Base-by-base conservation (phyloP, 2,888 invertebrate species). In the Blastobasis lacticolella region DNA sequence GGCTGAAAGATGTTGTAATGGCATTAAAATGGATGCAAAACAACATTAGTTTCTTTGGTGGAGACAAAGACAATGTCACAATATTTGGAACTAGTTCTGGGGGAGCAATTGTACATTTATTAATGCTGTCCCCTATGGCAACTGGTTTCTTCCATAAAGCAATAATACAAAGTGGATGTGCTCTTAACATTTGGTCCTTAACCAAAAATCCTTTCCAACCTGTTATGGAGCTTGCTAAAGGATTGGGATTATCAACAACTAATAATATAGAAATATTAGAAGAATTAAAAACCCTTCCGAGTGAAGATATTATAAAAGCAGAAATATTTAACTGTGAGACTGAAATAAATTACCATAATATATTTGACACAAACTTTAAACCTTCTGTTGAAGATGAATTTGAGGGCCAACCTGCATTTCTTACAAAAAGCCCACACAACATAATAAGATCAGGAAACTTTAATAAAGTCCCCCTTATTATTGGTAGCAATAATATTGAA, bases 61-160 rank as follows among this genome's bases (percentile, higher is more conserved):
- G 89, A 9, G 83, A 89, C 58, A 77, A 86, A 4, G 65, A 70
- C 44, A 88, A 85, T 64, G 78, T 89, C 1, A 89, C 89, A 6
- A 72, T 89, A 58, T 88, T 88, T 61, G 90, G 89, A 43, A 78
- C 75, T 59, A 77, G 86, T 54, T 69, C 86, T 2, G 90, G 90
- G 7, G 89, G 80, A 40, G 81, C 88, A 1, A 72, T 80, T 8
- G 80, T 81, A 1, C 89, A 90, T 61, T 73, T 81, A 23, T 77
- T 89, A 73, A 81, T 84, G 71, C 60, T 90, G 5, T 89, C 89
- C 1, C 87, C 88, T 1, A 81, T 86, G 79, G 85, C 89, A 5
- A 58, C 70, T 10, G 88, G 88, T 23, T 63, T 88, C 10, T 88
- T 88, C 58, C 87, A 89, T 56, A 86, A 83, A 66, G 85, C 80